Percentiles rank a stretch among this genome's conserved stretches.
Conservation (phyloP, 2,113 vertebrate genomes). For the Oxygymnocypris stewartii region DNA sequence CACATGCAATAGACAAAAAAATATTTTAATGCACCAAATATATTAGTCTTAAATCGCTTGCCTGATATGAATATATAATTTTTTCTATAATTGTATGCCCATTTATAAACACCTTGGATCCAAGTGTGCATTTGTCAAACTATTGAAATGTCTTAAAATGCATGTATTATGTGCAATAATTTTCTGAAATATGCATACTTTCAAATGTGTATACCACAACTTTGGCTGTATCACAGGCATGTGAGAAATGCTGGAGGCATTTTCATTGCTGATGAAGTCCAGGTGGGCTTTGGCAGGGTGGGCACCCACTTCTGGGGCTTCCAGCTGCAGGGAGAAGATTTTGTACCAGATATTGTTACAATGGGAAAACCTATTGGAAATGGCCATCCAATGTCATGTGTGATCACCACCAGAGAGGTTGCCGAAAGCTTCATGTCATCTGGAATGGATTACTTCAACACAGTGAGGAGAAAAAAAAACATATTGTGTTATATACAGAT, state of each 20-base stretch:
- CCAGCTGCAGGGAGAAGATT: conserved; percentile 89
- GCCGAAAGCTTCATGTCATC: conserved; percentile 86
- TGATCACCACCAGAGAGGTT: conserved; percentile 89
- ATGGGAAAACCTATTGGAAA: conserved; percentile 99
- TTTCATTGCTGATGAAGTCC: conserved; percentile 95
- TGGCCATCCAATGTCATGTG: conserved; percentile 96
- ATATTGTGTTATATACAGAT: background rate
- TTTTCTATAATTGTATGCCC: background rate
- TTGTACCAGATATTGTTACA: conserved; percentile 94
- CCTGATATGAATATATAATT: background rate
- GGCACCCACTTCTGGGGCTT: conserved; percentile 95
- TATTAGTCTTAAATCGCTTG: background rate
- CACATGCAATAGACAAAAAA: background rate
- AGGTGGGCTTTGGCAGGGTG: conserved; percentile 93
- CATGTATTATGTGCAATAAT: background rate
- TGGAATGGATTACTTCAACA: conserved; percentile 96
- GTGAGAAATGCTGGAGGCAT: conserved; percentile 83
- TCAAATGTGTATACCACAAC: background rate
- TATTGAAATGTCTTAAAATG: no score
- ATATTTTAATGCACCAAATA: background rate
- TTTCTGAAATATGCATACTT: background rate
- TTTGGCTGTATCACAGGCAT: conserved; percentile 70
- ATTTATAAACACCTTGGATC: background rate
- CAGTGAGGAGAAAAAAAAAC: conserved; percentile 71
- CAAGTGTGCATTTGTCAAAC: background rate